Base-by-base conservation (phyloP, 2,888 invertebrate species). In the Drosophila pullipes region DNA sequence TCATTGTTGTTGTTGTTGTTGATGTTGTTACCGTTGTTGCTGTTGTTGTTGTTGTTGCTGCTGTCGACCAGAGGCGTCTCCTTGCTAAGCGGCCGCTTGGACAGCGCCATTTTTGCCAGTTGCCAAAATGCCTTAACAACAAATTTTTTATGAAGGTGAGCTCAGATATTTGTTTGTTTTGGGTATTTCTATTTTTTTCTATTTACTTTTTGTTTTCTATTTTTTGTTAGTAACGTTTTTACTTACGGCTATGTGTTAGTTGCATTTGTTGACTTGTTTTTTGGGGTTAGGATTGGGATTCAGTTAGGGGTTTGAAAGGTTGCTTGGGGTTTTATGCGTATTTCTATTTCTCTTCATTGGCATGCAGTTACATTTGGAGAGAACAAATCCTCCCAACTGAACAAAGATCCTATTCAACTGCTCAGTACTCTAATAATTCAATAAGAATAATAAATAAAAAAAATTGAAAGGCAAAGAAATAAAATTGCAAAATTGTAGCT, bases 71-170 rank as follows among this genome's bases (percentile, higher is more conserved):
- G 82, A 70, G 92, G 75, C 66, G 92, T 90, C 79, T 93, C 93
- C 91, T 93, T 93, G 77, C 92, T 88, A 55, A 93, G 89, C 69
- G 93, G 93, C 77, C 93, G 92, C 85, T 93, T 93, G 31, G 93
- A 91, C 77, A 93, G 82, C 81, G 93, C 93, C 93, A 93, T 93
- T 52, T 64, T 76, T 39, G 55, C 69, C 71, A 59, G 55, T 65
- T 63, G 52, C 63, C 72, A 59, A 71, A 74, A 54, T 76, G 82
- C 86, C 77, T 76, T 79, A 77, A 74, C 68, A 70, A 76, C 78
- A 77, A 72, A 77, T 70, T 76, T 64, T 64, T 72, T 57, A 18
- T 57, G 35, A 47, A 70, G 55, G 74, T 74, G 70, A 75, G 80
- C 75, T 74, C 76, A 68, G 50, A 50, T 59, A 49, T 41, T 9